Evolutionary conservation across 2,113 vertebrate genomes (phyloP), one percentile per base, ranked within the genome.

Genomic region (Dromaius novaehollandiae): DNA sequence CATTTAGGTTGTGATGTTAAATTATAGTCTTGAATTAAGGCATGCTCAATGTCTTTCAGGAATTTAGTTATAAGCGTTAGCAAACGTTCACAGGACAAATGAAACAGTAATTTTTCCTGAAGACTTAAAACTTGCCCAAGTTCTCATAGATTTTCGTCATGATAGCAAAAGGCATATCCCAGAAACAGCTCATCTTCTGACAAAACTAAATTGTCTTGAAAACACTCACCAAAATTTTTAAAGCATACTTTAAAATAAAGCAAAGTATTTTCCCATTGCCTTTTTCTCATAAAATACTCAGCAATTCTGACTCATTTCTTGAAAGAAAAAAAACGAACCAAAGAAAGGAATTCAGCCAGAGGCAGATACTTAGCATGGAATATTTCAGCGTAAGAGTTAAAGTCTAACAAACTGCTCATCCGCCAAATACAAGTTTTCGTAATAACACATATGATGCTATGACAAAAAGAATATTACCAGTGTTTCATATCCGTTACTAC

Each of bases 251-350:
- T 65, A 86, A 79, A 88, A 74, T 2, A 90, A 13, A 90, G 50
- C 44, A 91, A 94, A 75, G 82, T 95, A 90, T 95, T 96, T 96
- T 93, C 95, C 93, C 95, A 90, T 90, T 66, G 82, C 11, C 38
- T 65, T 93, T 82, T 93, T 74, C 89, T 95, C 88, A 96, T 80
- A 88, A 94, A 95, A 94, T 36, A 63, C 70, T 89, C 93, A 96
- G 20, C 1, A 95, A 95, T 96, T 86, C 88, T 95, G 95, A 96
- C 95, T 96, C 93, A 96, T 88, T 90, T 96, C 95, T 71, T 90
- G 65, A 96, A 89, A 90, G 53, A 61, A 42, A 87, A 53, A 82
- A 86, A 8, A 94, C 55, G 16, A 92, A 86, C 86, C 83, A 93
- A 94, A 95, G 79, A 88, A 88, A 94, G 91, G 85, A 97, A 96